These are phyloP conservation scores for Nyctibius bracteatus DNA, from an alignment of 2,113 vertebrate species.

Conservation along the genomic window DNA sequence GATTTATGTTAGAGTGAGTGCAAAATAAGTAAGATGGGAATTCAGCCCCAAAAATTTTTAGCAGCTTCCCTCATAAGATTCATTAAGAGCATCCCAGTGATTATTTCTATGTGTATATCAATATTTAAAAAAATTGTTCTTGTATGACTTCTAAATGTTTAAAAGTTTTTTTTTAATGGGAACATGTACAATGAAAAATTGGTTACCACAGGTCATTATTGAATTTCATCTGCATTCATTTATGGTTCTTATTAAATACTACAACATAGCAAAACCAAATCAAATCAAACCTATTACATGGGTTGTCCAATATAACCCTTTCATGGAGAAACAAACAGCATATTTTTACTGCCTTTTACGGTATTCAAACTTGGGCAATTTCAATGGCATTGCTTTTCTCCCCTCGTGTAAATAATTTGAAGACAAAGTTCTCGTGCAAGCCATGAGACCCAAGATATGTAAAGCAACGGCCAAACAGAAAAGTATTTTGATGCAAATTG, in stretches of 20 bases:
- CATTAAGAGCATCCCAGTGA: not conserved
- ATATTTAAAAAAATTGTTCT: not conserved
- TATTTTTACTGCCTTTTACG: not conserved
- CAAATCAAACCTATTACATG: not conserved
- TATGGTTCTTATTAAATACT: not conserved
- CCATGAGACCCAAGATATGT: constrained; percentile 9
- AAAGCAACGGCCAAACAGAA: constrained; percentile 1
- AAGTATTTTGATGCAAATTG: constrained; percentile 50
- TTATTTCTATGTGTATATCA: not conserved
- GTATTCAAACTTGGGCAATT: not conserved
- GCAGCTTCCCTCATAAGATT: not conserved
- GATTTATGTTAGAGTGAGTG: not conserved
- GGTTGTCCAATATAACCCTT: not conserved
- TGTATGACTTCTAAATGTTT: not conserved
- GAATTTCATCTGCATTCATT: not conserved
- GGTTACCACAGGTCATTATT: not conserved
- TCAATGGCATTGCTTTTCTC: not conserved
- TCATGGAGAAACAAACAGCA: not conserved
- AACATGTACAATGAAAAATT: not conserved
- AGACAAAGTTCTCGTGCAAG: constrained; percentile 13
- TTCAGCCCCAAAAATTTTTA: not conserved
- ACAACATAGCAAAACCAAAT: not conserved
- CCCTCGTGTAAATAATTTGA: not conserved
- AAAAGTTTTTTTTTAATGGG: not conserved
- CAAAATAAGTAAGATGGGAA: not conserved